These are phyloP conservation scores for Ptychochromis oligacanthus DNA, from an alignment of 2,113 vertebrate genomes.

Conservation along the genomic window DNA sequence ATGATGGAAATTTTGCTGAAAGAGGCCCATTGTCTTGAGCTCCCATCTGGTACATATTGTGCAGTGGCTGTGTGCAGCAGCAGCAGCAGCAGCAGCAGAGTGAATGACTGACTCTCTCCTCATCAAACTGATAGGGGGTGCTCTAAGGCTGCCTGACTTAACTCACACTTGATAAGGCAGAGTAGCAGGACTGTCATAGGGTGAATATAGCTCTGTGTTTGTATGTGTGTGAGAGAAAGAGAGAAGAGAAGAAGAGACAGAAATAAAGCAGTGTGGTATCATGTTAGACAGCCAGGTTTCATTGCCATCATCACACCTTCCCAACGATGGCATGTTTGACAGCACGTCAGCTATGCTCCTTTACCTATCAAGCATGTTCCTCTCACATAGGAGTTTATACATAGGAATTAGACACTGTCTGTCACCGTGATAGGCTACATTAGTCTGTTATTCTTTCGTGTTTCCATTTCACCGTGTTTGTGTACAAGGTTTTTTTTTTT, in stretches of 20 bases:
- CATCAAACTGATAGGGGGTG: slow-evolving; percentile 82
- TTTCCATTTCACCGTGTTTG: slow-evolving; percentile 46
- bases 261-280: slow-evolving; percentile 58
- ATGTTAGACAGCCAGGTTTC: slow-evolving; percentile 59
- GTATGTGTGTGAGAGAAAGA: background rate
- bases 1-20: slow-evolving; percentile 67
- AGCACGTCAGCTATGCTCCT: slow-evolving; percentile 54
- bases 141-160: slow-evolving; percentile 80
- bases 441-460: slow-evolving; percentile 31
- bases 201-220: slow-evolving; percentile 21
- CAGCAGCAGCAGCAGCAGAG: slow-evolving; percentile 40
- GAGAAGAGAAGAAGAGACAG: slow-evolving; percentile 30
- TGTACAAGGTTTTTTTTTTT: slow-evolving; percentile 13
- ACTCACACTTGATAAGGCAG: slow-evolving; percentile 61
- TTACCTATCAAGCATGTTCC: slow-evolving; percentile 63
- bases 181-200: slow-evolving; percentile 58
- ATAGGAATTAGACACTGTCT: slow-evolving; percentile 67
- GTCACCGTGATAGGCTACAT: slow-evolving; percentile 51
- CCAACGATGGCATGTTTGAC: slow-evolving; percentile 64
- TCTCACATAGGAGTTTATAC: slow-evolving; percentile 59
- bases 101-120: slow-evolving; percentile 65
- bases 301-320: slow-evolving; percentile 62
- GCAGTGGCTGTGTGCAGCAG: slow-evolving; percentile 55
- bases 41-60: slow-evolving; percentile 75
- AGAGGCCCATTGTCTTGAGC: slow-evolving; percentile 70